Base-by-base conservation (phyloP, 2,888 invertebrate genomes). In the Margaritifera margaritifera region DNA sequence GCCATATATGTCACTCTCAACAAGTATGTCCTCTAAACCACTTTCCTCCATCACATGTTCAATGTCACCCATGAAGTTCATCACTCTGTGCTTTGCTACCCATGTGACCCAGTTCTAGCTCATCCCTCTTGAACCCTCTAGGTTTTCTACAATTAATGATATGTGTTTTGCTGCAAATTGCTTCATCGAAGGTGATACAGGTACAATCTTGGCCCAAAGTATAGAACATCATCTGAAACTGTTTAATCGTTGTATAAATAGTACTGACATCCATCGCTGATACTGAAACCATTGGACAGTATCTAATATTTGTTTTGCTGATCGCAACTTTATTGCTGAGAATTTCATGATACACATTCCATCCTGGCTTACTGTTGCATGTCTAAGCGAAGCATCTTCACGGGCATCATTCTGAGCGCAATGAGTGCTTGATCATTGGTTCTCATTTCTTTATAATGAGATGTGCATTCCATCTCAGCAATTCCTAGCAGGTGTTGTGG, bases 141-240 rank as follows among this genome's bases (percentile, higher is more conserved):
- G 64, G 24, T 27, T 62, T 62, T 63, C 58, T 66, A 60, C 67
- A 67, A 42, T 71, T 67, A 1, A 71, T 68, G 55, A 67, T 63
- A n/a, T 67, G 71, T 42, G 67, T 67, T 60, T 71, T 71, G 57
- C 67, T 67, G 60, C 67, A 71, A 53, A 71, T 71, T 19, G 71
- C 63, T 59, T 67, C 71, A 51, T 71, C 66, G 53, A 63, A 71
- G n/a, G 67, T 71, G 24, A 71, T 55, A 57, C 56, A 56, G 5
- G 63, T 67, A 66, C 64, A 71, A 20, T 63, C 54, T 60, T 71
- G 71, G 4, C 64, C 67, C 27, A 64, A 50, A 1, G 67, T 20
- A 50, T 59, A 52, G 31, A 68, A 68, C 53, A 71, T n/a, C 24
- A n/a, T 4, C 59, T 68, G 51, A 54, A 68, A 68, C 4, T n/a